Evolutionary conservation across 2,888 invertebrate species (phyloP), one percentile per base, ranked within the genome.

Genomic region (Pomacea canaliculata): DNA sequence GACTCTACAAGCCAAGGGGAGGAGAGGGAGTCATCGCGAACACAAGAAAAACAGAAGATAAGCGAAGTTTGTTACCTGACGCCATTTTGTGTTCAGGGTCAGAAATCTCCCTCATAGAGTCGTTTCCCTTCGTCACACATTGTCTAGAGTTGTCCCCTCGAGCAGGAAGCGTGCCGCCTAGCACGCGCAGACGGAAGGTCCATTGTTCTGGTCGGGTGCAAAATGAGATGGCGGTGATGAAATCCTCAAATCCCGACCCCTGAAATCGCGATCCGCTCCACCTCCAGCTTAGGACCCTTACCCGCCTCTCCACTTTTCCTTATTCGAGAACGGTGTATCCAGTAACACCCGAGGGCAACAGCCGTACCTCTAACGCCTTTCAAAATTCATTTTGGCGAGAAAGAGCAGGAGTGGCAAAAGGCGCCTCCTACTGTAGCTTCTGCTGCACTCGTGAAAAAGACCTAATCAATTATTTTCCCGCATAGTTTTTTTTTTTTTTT

Each of bases 111-210:
- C 63, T 12, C 23, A 63, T 63, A 63, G 27, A 68, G 68, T 46
- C 68, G 37, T 68, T 37, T 68, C 48, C 68, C 48, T 48, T 68
- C 19, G 48, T 48, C 68, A 46, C 23, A n/a, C 19, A 27, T 63
- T 63, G 63, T 63, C 63, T 63, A 63, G 19, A 68, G 68, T 68
- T 68, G 68, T 68, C 68, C 68, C 68, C 68, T 37, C 68, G 68
- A 68, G 68, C 37, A 19, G 48, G 68, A 68, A 68, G 48, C 27
- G 68, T 68, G 68, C 19, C 10, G 48, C 68, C 48, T 9, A 1
- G 68, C 68, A 68, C 68, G 63, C 63, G 63, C 27, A 19, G 27
- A 23, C 16, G n/a, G 23, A 19, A 23, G 10, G 23, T 19, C 63
- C 19, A 63, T 63, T 63, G 63, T 63, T 63, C 63, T 12, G 63